Evolutionary conservation across 2,888 invertebrate genomes (phyloP).

Genomic region (Aleiodes leptofemur): DNA sequence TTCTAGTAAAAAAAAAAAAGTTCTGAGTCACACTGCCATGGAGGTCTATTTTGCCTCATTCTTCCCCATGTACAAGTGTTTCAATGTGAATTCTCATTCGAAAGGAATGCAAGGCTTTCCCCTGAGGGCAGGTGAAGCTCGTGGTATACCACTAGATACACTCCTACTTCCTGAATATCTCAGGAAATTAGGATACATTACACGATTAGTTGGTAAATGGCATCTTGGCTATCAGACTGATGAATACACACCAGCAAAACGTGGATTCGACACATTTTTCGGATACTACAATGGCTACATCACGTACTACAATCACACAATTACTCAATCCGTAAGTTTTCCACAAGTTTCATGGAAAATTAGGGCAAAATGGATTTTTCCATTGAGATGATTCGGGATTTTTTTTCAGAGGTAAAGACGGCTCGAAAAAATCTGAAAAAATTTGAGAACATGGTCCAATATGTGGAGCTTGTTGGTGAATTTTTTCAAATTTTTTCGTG

Average conservation of each 20-base stretch:
- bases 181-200: slow-evolving; percentile 76
- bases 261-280: slow-evolving; percentile 89
- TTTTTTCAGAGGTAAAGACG: no score
- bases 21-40: no score
- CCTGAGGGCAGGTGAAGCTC: slow-evolving; percentile 75
- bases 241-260: slow-evolving; percentile 81
- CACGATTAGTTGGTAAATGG: slow-evolving; percentile 79
- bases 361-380: no score
- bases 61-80: neutral
- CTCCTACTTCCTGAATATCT: slow-evolving; percentile 77
- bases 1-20: no score
- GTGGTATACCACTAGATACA: slow-evolving; percentile 76
- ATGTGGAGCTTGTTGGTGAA: no score
- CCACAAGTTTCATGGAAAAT: no score
- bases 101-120: slow-evolving; percentile 77
- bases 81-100: slow-evolving; percentile 29
- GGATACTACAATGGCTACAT: slow-evolving; percentile 91
- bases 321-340: slow-evolving; percentile 72
- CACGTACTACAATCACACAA: slow-evolving; percentile 85
- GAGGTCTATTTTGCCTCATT: no score
- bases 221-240: slow-evolving; percentile 77
- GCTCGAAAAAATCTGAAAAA: no score
- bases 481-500: no score
- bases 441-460: no score
- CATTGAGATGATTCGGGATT: no score